Base-by-base conservation (phyloP, 2,113 vertebrate genomes). In the Bujurquina vittata region DNA sequence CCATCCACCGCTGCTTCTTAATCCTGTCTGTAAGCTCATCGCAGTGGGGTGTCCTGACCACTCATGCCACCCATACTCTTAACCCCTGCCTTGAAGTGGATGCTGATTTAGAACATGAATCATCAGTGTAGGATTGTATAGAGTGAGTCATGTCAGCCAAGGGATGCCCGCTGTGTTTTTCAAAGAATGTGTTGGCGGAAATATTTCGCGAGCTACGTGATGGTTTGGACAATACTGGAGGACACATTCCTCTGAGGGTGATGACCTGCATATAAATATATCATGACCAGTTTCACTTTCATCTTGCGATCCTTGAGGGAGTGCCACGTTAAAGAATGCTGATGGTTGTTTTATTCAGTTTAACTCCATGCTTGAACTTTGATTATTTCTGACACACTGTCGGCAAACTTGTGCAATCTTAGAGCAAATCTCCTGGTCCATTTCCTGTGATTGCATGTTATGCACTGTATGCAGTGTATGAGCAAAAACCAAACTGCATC, bases 121-220 rank as follows among this genome's bases (percentile, higher is more conserved):
- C 94, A 93, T 90, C 83, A 69, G 84, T 84, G 92, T 92, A 54
- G 93, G 92, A 93, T 92, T 92, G 89, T 87, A 78, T 76, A 7
- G 57, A 85, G 73, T 93, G 90, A 93, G 82, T 93, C 89, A 91
- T 65, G 86, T 91, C 85, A 84, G 91, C 72, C 37, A 7, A 89
- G 85, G 92, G 81, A 89, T 89, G 81, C 89, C 92, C 81, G 35
- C 83, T 89, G 80, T 65, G 79, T 81, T 79, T 85, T 92, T 92
- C 79, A 87, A 86, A 89, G 81, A 35, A 15, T 43, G 84, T 77
- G 87, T 85, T 75, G 88, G 90, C 4, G 79, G 85, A 77, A 74
- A 83, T 52, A 85, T 79, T 87, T 79, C 2, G 22, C 52, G 37
- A 14, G 74, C 15, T 84, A 80, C 46, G 3, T 46, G 58, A 46